Conservation (phyloP, 2,888 invertebrate genomes). For the Amaurobius ferox region DNA sequence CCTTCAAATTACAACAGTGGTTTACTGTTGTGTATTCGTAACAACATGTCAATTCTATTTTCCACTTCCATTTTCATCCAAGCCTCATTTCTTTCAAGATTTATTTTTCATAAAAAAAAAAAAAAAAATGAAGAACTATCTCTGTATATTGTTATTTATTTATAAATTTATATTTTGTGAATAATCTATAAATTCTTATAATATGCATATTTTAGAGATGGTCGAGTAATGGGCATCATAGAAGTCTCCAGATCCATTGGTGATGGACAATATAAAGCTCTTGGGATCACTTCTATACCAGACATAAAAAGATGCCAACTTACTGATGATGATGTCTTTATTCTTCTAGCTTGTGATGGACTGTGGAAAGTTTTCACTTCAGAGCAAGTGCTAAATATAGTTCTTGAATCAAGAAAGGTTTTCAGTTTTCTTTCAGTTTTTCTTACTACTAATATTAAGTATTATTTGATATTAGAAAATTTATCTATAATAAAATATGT, state of each 20-base stretch:
- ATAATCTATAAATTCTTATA: background rate
- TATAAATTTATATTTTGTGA: background rate
- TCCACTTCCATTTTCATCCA: too few relatives aligned
- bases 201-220: slow-evolving; percentile 75
- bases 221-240: slow-evolving; percentile 77
- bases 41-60: too few relatives aligned
- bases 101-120: too few relatives aligned
- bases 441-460: too few relatives aligned
- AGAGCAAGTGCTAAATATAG: slow-evolving; percentile 77
- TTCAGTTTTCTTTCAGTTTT: too few relatives aligned
- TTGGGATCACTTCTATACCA: slow-evolving; percentile 79
- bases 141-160: too few relatives aligned
- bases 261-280: slow-evolving; percentile 80
- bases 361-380: slow-evolving; percentile 80
- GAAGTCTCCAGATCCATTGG: slow-evolving; percentile 80
- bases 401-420: slow-evolving; percentile 68
- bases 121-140: too few relatives aligned
- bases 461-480: too few relatives aligned
- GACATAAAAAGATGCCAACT: slow-evolving; percentile 79
- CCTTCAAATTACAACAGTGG: too few relatives aligned
- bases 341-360: slow-evolving; percentile 80
- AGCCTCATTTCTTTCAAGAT: too few relatives aligned
- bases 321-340: slow-evolving; percentile 79
- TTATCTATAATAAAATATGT: too few relatives aligned
- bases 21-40: too few relatives aligned